Percentiles rank a stretch among this genome's conserved stretches.
phyloP scores from a whole-genome alignment of 2,797 vertebrate genomes.

The Thamnophis elegans region DNA sequence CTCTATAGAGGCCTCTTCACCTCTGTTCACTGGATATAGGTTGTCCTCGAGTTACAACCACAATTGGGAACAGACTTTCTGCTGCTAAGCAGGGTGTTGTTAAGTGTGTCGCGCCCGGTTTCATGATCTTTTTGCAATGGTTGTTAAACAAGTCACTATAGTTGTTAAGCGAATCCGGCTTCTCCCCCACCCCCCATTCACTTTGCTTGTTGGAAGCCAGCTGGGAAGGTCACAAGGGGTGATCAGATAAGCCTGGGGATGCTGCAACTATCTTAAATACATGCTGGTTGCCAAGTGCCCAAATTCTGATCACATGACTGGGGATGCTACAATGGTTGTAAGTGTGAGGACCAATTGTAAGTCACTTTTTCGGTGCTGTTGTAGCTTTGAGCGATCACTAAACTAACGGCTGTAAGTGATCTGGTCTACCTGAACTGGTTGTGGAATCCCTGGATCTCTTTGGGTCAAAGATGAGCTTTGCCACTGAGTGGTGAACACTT shows the following conservation, averaged over 20 bases:
- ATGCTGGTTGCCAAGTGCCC: background rate
- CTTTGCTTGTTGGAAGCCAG: background rate
- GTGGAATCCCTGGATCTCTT: background rate
- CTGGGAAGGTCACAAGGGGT: background rate
- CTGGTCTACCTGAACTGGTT: background rate
- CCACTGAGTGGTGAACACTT: background rate
- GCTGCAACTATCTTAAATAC: background rate
- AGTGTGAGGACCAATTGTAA: background rate
- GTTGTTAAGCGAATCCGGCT: background rate
- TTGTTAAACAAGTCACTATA: background rate
- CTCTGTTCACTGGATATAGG: background rate
- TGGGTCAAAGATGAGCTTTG: background rate
- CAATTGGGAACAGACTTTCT: background rate
- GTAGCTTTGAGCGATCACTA: background rate
- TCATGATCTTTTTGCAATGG: background rate
- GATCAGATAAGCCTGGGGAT: background rate
- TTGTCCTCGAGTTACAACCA: background rate
- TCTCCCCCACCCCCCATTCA: background rate
- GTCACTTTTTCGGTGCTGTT: background rate
- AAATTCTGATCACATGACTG: background rate
- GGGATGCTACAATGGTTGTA: background rate
- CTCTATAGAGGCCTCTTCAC: background rate
- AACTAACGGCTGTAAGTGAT: background rate
- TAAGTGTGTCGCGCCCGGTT: background rate
- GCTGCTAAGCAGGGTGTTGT: background rate